Base-by-base conservation (phyloP, 2,797 vertebrate genomes). In the Pygocentrus nattereri region DNA sequence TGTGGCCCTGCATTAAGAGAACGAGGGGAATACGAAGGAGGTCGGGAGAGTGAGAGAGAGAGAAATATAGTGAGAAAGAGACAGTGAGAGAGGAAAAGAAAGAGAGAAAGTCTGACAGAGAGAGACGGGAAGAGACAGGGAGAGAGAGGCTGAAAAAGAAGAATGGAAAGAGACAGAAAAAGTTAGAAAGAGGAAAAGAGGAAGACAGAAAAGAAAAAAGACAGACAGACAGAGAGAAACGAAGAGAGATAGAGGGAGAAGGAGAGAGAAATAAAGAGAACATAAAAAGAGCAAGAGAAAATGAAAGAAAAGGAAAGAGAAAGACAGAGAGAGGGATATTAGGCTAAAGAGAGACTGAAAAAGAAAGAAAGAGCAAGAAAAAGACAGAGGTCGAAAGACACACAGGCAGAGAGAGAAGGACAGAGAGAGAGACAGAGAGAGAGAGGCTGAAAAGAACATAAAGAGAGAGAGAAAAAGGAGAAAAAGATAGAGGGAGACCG, bases 1-100 rank as follows among this genome's bases (percentile, higher is more conserved):
- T 44, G 72, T 49, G 27, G 30, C 34, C 54, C 30, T 52, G 52
- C n/a, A 72, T 77, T 72, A 25, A 69, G 64, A 64, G 62, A 65
- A 44, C 13, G 54, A 50, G 31, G 62, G 52, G 56, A 15, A 71
- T 19, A 52, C 21, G 69, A 15, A 12, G 10, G 19, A 0, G 19
- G 8, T 8, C 2, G 61, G 2, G 56, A 1, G 13, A 15, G 13
- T 4, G 61, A 19, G 7, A 10, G 30, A 38, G 18, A 5, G 62
- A 65, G 19, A n/a, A 31, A 21, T 19, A 21, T 31, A 11, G 18
- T 21, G 62, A 34, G 7, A 11, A 18, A 34, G 7, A 19, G 62
- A 21, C 10, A 34, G 19, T 21, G 19, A 13, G 25, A 13, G 13
- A 4, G 23, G n/a, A n/a, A 1, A 2, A 30, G 58, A 61, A 58